A percentile compares a stretch with the other conserved stretches of the same genome.
Conservation (phyloP, 2,888 invertebrate species). For the Noctua janthe region DNA sequence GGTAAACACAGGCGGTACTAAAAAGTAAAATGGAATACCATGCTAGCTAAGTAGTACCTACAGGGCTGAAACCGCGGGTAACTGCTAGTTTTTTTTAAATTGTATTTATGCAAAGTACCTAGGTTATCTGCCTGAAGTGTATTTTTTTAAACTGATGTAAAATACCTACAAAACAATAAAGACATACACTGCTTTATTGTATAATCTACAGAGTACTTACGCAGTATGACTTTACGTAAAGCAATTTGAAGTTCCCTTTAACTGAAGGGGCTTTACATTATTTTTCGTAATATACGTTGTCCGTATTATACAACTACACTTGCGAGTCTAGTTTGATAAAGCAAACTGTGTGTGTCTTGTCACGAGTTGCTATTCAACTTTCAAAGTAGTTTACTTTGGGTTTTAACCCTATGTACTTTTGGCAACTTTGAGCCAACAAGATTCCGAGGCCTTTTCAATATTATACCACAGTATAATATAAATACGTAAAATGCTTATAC, state of each 20-base stretch:
- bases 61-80: neutral
- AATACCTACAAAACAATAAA: neutral
- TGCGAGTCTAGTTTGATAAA: neutral
- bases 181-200: neutral
- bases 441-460: neutral
- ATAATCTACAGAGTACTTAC: neutral
- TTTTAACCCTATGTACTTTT: neutral
- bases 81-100: neutral
- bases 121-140: too few relatives aligned
- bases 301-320: neutral
- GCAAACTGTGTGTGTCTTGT: constrained; percentile 33
- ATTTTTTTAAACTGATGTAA: neutral
- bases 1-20: neutral
- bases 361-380: constrained; percentile 50
- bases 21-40: neutral
- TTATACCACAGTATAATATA: neutral
- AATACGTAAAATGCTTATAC: neutral
- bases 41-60: neutral
- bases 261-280: neutral
- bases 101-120: neutral
- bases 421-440: neutral
- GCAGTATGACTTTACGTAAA: neutral
- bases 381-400: constrained; percentile 12
- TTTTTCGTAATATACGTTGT: neutral
- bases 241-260: neutral